A percentile compares a stretch with the other conserved stretches of the same genome.
phyloP scores from a whole-genome alignment of 2,797 vertebrate genomes.

The Hippocampus kuda region DNA sequence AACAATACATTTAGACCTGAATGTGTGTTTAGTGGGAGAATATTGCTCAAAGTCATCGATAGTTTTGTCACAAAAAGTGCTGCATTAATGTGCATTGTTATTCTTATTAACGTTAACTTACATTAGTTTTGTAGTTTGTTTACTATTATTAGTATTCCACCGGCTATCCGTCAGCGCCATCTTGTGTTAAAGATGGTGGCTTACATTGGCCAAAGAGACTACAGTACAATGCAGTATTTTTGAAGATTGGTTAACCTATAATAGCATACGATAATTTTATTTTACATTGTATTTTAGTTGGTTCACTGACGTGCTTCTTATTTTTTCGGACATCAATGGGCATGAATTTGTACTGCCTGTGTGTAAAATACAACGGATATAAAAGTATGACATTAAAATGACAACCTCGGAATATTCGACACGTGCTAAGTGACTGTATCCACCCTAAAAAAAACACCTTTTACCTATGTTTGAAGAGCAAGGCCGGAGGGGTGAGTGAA shows the following conservation, averaged over 20 bases:
- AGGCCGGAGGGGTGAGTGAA: not conserved
- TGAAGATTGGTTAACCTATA: too few species aligned
- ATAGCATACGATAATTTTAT: too few species aligned
- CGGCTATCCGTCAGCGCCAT: constrained; percentile 33
- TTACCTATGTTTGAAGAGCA: not conserved
- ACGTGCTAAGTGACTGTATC: not conserved
- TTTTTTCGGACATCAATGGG: not conserved
- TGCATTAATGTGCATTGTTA: too few species aligned
- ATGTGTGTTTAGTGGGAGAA: too few species aligned
- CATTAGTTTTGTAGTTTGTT: too few species aligned
- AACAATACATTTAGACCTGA: too few species aligned
- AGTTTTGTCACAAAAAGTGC: too few species aligned
- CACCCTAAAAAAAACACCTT: not conserved
- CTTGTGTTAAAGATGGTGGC: constrained; percentile 28
- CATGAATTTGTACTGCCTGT: not conserved
- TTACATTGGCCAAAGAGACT: constrained; percentile 18
- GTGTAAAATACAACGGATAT: not conserved
- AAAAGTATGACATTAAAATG: not conserved
- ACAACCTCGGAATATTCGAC: not conserved
- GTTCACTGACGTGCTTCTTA: not conserved
- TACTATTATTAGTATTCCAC: not conserved
- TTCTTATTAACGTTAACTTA: too few species aligned
- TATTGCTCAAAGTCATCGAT: too few species aligned
- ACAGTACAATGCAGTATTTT: too few species aligned
- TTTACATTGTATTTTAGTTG: not conserved